phyloP scores from a whole-genome alignment of 2,113 vertebrate species.

The Macquaria australasica region DNA sequence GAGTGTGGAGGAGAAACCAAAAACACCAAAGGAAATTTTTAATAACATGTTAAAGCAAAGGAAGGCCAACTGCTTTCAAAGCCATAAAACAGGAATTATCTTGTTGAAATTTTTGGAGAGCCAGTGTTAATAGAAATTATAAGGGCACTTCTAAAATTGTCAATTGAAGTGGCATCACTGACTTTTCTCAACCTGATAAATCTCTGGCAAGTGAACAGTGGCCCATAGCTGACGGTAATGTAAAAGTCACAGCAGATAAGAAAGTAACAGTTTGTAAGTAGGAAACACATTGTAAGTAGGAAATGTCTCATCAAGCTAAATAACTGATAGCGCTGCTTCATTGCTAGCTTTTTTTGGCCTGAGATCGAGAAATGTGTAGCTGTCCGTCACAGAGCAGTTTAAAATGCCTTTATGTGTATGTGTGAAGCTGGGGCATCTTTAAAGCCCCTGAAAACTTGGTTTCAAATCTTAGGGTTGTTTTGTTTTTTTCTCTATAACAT shows the following conservation, averaged over 20 bases:
- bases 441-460: neutral
- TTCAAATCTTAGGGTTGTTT: neutral
- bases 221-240: neutral
- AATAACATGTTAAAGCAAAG: neutral
- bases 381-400: neutral
- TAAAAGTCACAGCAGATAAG: neutral
- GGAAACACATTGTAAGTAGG: neutral
- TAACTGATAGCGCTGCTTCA: neutral
- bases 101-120: conserved; percentile 28
- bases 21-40: neutral
- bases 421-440: too few relatives aligned
- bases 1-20: neutral
- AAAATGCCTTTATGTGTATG: too few relatives aligned
- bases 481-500: neutral
- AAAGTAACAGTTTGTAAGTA: neutral
- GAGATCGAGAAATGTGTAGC: neutral
- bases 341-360: neutral
- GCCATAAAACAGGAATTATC: neutral
- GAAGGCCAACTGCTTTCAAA: conserved; percentile 2
- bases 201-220: neutral
- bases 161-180: neutral
- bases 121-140: neutral
- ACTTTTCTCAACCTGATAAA: neutral
- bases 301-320: neutral
- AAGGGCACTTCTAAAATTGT: neutral